Base-by-base conservation (phyloP, 2,888 invertebrate genomes). In the Dyspetes luteomarginatus region DNA sequence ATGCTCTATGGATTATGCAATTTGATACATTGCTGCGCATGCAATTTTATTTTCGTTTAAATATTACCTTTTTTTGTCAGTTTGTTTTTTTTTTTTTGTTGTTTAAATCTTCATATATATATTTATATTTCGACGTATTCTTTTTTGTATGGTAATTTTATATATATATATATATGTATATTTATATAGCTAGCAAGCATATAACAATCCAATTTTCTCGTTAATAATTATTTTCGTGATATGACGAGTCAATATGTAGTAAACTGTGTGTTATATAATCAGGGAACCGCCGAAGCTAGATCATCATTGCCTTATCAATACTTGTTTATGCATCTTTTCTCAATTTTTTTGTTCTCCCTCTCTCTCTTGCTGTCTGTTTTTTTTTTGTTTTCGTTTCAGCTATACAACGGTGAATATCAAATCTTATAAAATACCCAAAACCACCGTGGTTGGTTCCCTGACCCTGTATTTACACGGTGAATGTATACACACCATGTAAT, bases 381-480 rank as follows among this genome's bases (percentile, higher is more conserved):
- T 22, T 41, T 48, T n/a, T 65, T 58, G 19, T 30, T 9, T 64
- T 62, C 28, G 85, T 85, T 88, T 88, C 87, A 89, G 86, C 86
- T 89, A 89, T 89, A 88, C 88, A 89, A 87, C 82, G 87, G 85
- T 86, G 88, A 89, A 89, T 91, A 90, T 90, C 89, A 91, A 91
- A 87, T 91, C 90, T 89, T 91, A 91, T 90, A 91, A 91, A 91
- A 91, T 91, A 91, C 88, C 89, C 90, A 90, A 90, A 90, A 91
- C 89, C 88, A 89, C 87, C 81, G 82, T 86, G 87, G 81, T 86
- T 83, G 83, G 83, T 86, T 86, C 86, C 88, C 87, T 87, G 88
- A 85, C 82, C 84, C 84, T 75, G 82, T 81, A 81, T 84, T 73
- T 74, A 69, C 84, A 82, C 77, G 65, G 76, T 72, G 36, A 64